Evolutionary conservation across 1,140 invertebrate genomes (phyloP).

Genomic region (Leptonema lineaticorne): DNA sequence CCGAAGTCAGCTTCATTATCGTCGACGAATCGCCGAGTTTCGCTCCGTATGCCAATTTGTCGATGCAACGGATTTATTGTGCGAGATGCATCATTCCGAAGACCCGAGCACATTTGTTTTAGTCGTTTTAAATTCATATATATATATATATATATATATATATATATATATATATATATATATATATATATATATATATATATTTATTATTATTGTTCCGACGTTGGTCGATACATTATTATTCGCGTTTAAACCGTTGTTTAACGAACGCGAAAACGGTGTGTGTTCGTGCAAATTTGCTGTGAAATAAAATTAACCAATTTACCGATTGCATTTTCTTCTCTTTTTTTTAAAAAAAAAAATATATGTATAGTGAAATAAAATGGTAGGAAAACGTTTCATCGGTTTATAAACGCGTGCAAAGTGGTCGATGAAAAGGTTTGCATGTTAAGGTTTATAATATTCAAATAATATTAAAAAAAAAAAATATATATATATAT

Average conservation of each 20-base stretch:
- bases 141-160: not conserved
- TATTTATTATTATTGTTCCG: not conserved
- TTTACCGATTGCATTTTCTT: too few species aligned
- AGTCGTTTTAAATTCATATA: not conserved
- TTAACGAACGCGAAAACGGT: not conserved
- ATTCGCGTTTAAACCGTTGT: not conserved
- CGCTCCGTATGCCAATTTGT: conserved; percentile 32
- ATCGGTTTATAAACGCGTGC: too few species aligned
- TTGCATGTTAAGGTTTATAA: too few species aligned
- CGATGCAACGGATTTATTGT: conserved; percentile 33
- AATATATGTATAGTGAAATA: too few species aligned
- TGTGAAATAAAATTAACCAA: too few species aligned
- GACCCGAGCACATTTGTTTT: conserved; percentile 23
- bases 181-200: not conserved
- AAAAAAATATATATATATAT: not conserved
- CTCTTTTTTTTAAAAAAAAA: too few species aligned
- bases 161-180: not conserved
- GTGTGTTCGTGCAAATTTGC: not conserved
- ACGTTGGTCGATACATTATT: not conserved
- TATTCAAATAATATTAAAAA: too few species aligned
- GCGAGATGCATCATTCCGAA: conserved; percentile 22
- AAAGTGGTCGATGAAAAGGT: too few species aligned
- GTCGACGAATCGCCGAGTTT: not conserved
- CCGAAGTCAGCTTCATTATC: conserved; percentile 12
- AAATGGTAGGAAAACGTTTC: too few species aligned